These are phyloP conservation scores for Mythimna pallens DNA, from an alignment of 2,888 invertebrate species.

Conservation along the genomic window DNA sequence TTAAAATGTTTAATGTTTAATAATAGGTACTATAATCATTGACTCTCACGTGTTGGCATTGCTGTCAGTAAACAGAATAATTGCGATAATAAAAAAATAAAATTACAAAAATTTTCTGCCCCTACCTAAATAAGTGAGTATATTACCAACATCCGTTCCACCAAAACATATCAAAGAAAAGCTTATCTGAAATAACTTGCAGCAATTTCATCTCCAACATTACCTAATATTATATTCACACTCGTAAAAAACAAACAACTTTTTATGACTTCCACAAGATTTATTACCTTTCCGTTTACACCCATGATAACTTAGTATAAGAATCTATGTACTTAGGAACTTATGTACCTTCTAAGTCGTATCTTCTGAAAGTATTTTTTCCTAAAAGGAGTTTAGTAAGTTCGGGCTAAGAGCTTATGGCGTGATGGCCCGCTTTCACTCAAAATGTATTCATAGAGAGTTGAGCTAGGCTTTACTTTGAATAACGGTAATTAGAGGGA, in stretches of 20 bases:
- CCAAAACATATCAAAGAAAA: constrained; percentile 10
- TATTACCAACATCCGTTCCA: neutral
- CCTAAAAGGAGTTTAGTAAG: constrained; percentile 36
- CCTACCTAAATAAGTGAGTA: neutral
- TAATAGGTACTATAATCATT: no score
- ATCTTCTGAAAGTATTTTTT: constrained; percentile 38
- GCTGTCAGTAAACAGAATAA: no score
- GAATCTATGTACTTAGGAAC: constrained; percentile 45
- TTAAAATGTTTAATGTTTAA: no score
- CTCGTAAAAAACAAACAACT: constrained; percentile 64
- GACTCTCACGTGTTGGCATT: no score
- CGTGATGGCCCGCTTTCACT: constrained; percentile 33
- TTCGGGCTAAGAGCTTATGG: constrained; percentile 13
- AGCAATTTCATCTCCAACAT: constrained; percentile 51
- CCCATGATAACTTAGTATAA: constrained; percentile 50
- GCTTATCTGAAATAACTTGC: constrained; percentile 36
- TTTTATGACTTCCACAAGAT: constrained; percentile 61
- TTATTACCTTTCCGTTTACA: constrained; percentile 56
- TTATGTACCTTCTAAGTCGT: constrained; percentile 35
- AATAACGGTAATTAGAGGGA: constrained; percentile 52
- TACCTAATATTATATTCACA: constrained; percentile 58
- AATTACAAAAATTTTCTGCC: no score
- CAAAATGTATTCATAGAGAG: constrained; percentile 47
- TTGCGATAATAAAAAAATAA: no score
- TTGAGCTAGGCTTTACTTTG: constrained; percentile 45